Percentiles rank a stretch among this genome's conserved stretches.
These are phyloP conservation scores for Phengaris alcon DNA, from an alignment of 2,888 invertebrate genomes.

Conservation along the genomic window DNA sequence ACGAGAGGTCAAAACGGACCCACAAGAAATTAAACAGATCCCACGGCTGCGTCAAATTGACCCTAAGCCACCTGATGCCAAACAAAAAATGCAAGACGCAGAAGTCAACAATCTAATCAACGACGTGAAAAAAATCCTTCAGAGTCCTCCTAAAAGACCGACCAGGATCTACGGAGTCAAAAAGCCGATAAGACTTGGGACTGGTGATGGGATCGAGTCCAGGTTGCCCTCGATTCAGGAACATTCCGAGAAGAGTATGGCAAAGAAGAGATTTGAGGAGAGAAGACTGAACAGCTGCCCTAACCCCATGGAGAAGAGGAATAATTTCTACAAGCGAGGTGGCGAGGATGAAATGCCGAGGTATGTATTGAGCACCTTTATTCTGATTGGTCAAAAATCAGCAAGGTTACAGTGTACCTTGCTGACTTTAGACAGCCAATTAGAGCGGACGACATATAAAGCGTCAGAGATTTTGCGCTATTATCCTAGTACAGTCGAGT, in stretches of 20 bases:
- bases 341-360: slow-evolving; percentile 64
- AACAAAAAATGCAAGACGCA: slow-evolving; percentile 13
- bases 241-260: slow-evolving; percentile 51
- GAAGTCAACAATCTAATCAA: slow-evolving; percentile 29
- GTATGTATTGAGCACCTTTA: slow-evolving; percentile 39
- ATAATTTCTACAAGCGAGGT: slow-evolving; percentile 58
- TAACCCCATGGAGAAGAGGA: slow-evolving; percentile 48
- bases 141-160: slow-evolving; percentile 35
- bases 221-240: slow-evolving; percentile 66
- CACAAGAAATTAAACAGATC: slow-evolving; percentile 15
- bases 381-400: not conserved
- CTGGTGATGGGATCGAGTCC: slow-evolving; percentile 55
- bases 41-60: slow-evolving; percentile 28
- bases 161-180: slow-evolving; percentile 42
- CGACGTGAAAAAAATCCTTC: slow-evolving; percentile 34
- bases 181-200: slow-evolving; percentile 52
- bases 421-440: not conserved
- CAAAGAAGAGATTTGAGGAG: slow-evolving; percentile 41
- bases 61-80: slow-evolving; percentile 26
- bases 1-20: not conserved
- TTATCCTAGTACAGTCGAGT: too few species aligned
- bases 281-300: slow-evolving; percentile 54
- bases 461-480: too few species aligned
- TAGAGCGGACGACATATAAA: too few species aligned
- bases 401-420: too few species aligned